Evolutionary conservation across 1,140 invertebrate genomes (phyloP).

Genomic region (Drosophila bipectinata): DNA sequence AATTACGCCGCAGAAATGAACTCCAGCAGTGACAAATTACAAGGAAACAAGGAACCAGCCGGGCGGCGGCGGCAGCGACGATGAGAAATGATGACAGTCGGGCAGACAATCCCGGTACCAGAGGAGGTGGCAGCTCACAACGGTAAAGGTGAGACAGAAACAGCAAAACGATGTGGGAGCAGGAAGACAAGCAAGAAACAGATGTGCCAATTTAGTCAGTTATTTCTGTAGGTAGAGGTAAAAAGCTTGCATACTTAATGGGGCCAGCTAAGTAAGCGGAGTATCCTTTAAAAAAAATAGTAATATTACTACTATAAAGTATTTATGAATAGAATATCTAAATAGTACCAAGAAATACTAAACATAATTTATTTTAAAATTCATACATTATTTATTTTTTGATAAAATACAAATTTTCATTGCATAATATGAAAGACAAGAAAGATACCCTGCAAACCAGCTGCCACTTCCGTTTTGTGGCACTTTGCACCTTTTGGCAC

Average conservation of each 20-base stretch:
- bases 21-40: conserved; percentile 81
- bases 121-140: conserved; percentile 25
- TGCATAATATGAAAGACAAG: conserved; percentile 46
- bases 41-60: conserved; percentile 73
- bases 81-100: conserved; percentile 78
- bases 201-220: conserved; percentile 8
- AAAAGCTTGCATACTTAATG: not conserved
- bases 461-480: conserved; percentile 56
- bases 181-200: not conserved
- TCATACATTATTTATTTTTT: too few relatives aligned
- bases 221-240: not conserved
- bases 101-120: conserved; percentile 18
- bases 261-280: too few relatives aligned
- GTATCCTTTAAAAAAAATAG: too few relatives aligned
- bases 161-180: not conserved
- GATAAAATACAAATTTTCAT: conserved; percentile 21
- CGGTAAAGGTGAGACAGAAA: conserved; percentile 31
- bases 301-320: too few relatives aligned
- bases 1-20: conserved; percentile 77
- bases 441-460: conserved; percentile 30
- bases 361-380: too few relatives aligned
- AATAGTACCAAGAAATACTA: too few relatives aligned
- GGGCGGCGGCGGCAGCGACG: conserved; percentile 27
- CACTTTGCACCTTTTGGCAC: conserved; percentile 67
- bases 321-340: too few relatives aligned